Evolutionary conservation across 2,113 vertebrate species (phyloP).

Genomic region (Corynorhinus townsendii): DNA sequence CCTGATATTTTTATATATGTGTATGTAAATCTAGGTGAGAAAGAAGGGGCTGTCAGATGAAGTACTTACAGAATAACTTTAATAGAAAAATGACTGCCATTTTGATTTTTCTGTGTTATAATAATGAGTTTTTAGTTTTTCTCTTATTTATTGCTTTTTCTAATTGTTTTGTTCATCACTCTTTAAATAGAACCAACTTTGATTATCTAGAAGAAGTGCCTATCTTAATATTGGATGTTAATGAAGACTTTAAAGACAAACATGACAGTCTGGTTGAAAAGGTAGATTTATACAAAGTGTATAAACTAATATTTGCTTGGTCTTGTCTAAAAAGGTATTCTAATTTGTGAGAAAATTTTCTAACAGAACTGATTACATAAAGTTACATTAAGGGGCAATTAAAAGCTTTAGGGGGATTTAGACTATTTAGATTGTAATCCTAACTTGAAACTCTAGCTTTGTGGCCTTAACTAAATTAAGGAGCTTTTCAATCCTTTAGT

Average conservation of each 20-base stretch:
- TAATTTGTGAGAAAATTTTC: constrained; percentile 20
- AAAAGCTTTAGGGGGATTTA: background rate
- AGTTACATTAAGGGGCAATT: background rate
- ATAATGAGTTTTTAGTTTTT: constrained; percentile 15
- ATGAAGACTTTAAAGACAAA: constrained; percentile 88
- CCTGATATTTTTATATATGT: background rate
- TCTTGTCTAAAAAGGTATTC: background rate
- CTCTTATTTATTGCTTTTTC: constrained; percentile 35
- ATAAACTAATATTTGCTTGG: background rate
- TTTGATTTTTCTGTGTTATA: background rate
- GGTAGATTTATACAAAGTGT: constrained; percentile 77
- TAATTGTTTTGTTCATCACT: constrained; percentile 14
- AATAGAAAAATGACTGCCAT: background rate
- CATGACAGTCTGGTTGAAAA: constrained; percentile 89
- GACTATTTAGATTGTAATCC: background rate
- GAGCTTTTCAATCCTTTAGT: background rate
- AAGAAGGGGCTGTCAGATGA: background rate
- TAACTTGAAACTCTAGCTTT: constrained; percentile 29
- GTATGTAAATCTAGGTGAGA: background rate
- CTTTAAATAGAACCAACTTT: constrained; percentile 86
- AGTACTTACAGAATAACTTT: background rate
- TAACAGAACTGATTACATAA: background rate
- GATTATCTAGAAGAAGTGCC: constrained; percentile 89
- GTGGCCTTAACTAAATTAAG: constrained; percentile 8
- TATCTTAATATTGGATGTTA: constrained; percentile 89